Evolutionary conservation across 2,888 invertebrate species (phyloP).

Genomic region (Synanthedon myopaeformis): DNA sequence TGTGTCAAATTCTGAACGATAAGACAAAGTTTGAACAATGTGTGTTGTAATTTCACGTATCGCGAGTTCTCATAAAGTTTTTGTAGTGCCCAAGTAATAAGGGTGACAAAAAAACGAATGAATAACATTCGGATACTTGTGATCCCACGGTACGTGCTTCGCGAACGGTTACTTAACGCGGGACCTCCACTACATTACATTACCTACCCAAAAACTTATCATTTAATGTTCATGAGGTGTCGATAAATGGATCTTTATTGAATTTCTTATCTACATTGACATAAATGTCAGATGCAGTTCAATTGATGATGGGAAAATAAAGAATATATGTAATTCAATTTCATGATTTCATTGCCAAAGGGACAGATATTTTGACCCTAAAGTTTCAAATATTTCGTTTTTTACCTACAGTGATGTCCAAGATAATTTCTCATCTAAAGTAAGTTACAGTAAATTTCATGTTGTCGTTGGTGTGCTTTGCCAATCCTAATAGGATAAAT

Average conservation of each 20-base stretch:
- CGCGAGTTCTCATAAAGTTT: slow-evolving; percentile 37
- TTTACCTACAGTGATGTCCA: too few species aligned
- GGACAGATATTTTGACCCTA: too few species aligned
- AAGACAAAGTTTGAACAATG: not conserved
- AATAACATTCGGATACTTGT: slow-evolving; percentile 22
- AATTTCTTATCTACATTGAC: not conserved
- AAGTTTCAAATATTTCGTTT: too few species aligned
- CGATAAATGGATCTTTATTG: not conserved
- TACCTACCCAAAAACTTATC: not conserved
- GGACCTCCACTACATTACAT: not conserved
- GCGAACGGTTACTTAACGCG: slow-evolving; percentile 2
- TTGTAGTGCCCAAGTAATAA: slow-evolving; percentile 20
- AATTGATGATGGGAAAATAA: too few species aligned
- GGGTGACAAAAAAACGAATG: slow-evolving; percentile 26
- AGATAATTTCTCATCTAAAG: too few species aligned
- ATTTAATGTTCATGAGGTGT: not conserved
- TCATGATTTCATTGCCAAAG: too few species aligned
- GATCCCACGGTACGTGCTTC: slow-evolving; percentile 1
- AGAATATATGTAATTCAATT: too few species aligned
- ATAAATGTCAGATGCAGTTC: not conserved
- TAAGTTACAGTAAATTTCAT: too few species aligned
- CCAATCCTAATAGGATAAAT: too few species aligned
- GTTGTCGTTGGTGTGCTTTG: too few species aligned
- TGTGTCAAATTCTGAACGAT: too few species aligned
- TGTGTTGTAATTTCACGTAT: not conserved